A percentile compares a stretch with the other conserved stretches of the same genome.
Conservation (phyloP, 2,888 invertebrate species). For the Nebria salina region DNA sequence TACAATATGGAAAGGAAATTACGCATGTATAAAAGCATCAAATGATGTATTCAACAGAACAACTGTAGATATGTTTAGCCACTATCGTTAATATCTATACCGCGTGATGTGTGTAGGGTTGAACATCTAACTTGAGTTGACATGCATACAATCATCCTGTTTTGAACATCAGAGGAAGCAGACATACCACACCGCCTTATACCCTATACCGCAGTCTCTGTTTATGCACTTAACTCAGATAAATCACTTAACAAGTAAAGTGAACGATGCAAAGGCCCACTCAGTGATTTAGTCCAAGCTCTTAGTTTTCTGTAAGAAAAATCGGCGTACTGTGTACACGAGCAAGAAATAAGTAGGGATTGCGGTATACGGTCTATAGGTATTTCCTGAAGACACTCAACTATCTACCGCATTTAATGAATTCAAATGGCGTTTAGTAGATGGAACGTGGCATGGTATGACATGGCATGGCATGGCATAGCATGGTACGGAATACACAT, state of each 20-base stretch:
- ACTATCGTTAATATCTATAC: neutral
- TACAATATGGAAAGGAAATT: no score
- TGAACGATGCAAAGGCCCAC: no score
- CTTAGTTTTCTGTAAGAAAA: no score
- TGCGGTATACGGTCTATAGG: neutral
- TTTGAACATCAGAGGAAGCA: neutral
- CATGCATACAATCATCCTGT: neutral
- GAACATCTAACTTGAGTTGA: neutral
- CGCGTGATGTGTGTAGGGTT: neutral
- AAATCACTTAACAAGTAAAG: neutral
- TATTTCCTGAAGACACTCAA: neutral
- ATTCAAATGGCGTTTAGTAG: conserved; percentile 14
- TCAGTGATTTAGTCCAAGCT: no score
- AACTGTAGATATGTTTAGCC: neutral
- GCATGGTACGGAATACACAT: neutral
- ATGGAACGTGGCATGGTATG: neutral
- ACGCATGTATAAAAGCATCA: no score
- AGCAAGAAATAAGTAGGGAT: no score
- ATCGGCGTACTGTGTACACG: no score
- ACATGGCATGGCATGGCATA: neutral
- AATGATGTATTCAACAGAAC: neutral
- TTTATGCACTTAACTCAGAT: neutral
- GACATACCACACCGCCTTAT: neutral
- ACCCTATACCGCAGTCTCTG: neutral
- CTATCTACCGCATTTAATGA: conserved; percentile 4